Conservation (phyloP, 2,888 invertebrate species). For the Dryadula phaetusa region DNA sequence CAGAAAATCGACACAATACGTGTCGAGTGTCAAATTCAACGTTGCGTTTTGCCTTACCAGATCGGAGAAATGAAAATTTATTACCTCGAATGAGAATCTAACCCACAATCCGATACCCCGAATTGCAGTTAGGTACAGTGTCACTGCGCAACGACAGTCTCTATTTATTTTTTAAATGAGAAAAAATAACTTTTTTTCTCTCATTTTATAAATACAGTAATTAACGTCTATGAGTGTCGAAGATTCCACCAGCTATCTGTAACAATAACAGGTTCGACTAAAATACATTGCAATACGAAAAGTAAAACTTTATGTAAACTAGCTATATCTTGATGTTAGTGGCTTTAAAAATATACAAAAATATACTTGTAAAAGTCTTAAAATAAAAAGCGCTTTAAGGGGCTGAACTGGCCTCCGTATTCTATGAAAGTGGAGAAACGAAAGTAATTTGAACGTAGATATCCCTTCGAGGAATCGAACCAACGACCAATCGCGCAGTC, state of each 20-base stretch:
- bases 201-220: conserved; percentile 2
- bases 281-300: conserved; percentile 33
- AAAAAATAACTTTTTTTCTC: not conserved
- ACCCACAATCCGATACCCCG: no score
- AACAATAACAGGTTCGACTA: conserved; percentile 33
- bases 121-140: not conserved
- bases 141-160: not conserved
- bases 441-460: no score
- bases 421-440: no score
- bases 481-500: no score
- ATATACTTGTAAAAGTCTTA: not conserved
- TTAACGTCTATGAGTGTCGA: conserved; percentile 28
- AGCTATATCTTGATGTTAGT: not conserved
- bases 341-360: not conserved
- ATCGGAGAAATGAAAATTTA: no score
- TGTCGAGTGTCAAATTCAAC: no score
- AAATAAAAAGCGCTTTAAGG: no score
- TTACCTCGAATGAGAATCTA: not conserved
- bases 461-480: no score
- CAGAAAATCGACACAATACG: no score
- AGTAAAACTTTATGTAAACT: conserved; percentile 27
- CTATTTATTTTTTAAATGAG: not conserved
- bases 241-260: conserved; percentile 31
- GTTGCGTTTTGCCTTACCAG: no score
- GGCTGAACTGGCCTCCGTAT: no score